Evolutionary conservation across 2,113 vertebrate genomes (phyloP), one percentile per base, ranked within the genome.

Genomic region (Castor canadensis): DNA sequence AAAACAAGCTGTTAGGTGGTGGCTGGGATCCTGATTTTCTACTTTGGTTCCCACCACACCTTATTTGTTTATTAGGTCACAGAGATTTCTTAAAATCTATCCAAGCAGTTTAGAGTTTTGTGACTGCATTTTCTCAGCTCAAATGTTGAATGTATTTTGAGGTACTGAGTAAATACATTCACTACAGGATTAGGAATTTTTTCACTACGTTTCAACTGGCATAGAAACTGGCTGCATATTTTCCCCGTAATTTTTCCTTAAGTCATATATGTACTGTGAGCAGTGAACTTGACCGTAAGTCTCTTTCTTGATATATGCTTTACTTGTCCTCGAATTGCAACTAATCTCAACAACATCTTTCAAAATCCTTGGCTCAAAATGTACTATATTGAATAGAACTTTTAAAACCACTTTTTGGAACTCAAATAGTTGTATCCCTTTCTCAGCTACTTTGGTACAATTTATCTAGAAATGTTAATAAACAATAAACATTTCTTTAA

Each of bases 41-140:
- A 95, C 96, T 95, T 96, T 76, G 73, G 97, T 96, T 97, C 95
- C 93, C 95, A 96, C 96, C 97, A 97, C 96, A 94, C 97, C 97
- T 96, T 95, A n/a, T 94, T 93, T 95, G 85, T 93, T 96, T 97
- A 98, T 94, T 97, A 97, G 95, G 96, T 97, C 96, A 95, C 90
- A 75, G 83, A 64, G 67, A 40, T 95, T 91, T 96, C 93, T 93
- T 93, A 72, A 93, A 89, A 80, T 28, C 30, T 16, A 83, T 66
- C 75, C 62, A 88, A 80, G 79, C 38, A 49, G 54, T 49, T 58
- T 40, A 73, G 77, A 93, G 58, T 56, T 86, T 28, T 26, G 52
- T 20, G 56, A 88, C 32, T 86, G 43, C 28, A 38, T 89, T 89
- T 96, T 87, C 66, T 91, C 49, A 64, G 80, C 35, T 88, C n/a